phyloP scores from a whole-genome alignment of 2,888 invertebrate species.

The Scelioninae gen. 1 region DNA sequence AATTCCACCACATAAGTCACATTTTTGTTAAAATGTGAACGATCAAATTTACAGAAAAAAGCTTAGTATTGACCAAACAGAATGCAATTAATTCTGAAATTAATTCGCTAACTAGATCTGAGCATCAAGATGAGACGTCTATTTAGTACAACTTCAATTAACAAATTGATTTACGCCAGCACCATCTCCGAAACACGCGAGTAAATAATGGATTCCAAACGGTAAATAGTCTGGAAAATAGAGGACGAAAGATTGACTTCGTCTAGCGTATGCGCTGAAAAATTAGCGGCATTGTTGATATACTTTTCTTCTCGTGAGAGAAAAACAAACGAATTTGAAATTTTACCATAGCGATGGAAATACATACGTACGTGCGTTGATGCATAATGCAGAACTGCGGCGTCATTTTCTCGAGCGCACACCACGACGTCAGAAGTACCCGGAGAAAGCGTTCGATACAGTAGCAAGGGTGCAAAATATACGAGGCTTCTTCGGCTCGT shows the following conservation, averaged over 20 bases:
- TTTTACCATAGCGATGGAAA: slow-evolving; percentile 42
- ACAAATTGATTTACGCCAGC: slow-evolving; percentile 35
- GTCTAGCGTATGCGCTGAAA: slow-evolving; percentile 1
- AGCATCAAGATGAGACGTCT: slow-evolving; percentile 13
- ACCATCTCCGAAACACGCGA: slow-evolving; percentile 4
- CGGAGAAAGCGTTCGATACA: slow-evolving; percentile 68
- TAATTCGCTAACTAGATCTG: background rate
- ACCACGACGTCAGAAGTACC: slow-evolving; percentile 54
- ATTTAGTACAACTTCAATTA: slow-evolving; percentile 28
- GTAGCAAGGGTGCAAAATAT: slow-evolving; percentile 71
- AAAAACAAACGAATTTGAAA: slow-evolving; percentile 59
- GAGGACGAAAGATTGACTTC: slow-evolving; percentile 28
- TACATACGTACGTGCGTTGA: slow-evolving; percentile 53
- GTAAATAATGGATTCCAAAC: slow-evolving; percentile 41
- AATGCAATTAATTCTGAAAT: slow-evolving; percentile 1
- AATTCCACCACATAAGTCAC: no score
- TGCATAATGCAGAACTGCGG: slow-evolving; percentile 65
- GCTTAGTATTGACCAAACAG: no score
- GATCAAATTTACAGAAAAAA: no score
- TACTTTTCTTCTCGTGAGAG: slow-evolving; percentile 14
- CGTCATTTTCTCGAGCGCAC: slow-evolving; percentile 63
- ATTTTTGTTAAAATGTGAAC: no score
- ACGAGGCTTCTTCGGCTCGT: slow-evolving; percentile 72
- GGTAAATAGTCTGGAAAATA: slow-evolving; percentile 44
- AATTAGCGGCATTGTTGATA: slow-evolving; percentile 55